Conservation (phyloP, 2,797 vertebrate genomes). For the Lacerta bilineata region DNA sequence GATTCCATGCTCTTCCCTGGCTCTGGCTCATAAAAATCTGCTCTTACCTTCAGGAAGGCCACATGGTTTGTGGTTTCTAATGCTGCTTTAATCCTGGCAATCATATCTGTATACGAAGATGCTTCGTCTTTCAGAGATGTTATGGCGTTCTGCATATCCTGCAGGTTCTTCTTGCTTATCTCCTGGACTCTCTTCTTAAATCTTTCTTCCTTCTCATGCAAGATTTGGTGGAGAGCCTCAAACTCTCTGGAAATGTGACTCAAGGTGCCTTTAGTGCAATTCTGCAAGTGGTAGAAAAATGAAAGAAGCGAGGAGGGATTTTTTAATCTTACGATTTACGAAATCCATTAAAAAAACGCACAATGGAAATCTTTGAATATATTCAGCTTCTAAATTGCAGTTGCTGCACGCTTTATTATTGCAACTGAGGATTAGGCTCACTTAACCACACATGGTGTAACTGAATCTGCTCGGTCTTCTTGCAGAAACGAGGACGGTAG, state of each 20-base stretch:
- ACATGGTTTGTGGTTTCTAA: background rate
- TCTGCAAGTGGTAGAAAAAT: background rate
- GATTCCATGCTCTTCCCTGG: no score
- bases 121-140: background rate
- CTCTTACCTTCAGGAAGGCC: slow-evolving; percentile 9
- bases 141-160: background rate
- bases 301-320: no score
- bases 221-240: slow-evolving; percentile 2
- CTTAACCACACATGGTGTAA: no score
- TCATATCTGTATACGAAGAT: background rate
- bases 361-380: no score
- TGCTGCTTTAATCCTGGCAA: background rate
- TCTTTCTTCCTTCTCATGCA: background rate
- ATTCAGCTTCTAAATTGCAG: no score
- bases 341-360: no score
- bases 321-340: no score
- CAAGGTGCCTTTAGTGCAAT: background rate
- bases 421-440: no score
- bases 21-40: no score
- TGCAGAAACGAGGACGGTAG: no score
- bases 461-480: no score
- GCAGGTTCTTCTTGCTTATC: background rate
- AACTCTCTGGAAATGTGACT: background rate
- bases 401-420: no score
- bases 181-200: background rate